Conservation (phyloP, 92 coral and sea anemone genomes). For the Paragorgia papillata region DNA sequence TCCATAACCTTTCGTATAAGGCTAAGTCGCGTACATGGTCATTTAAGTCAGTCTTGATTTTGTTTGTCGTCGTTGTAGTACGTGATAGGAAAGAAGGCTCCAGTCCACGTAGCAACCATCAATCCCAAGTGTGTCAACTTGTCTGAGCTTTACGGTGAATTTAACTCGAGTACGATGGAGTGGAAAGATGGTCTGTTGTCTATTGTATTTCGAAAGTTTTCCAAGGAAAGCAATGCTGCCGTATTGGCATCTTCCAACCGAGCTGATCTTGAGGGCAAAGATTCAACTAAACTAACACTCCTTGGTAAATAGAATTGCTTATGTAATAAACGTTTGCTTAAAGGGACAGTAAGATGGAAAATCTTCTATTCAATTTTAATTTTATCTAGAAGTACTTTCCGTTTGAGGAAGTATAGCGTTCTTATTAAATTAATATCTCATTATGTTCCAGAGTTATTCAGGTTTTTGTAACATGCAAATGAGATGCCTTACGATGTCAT, state of each 20-base stretch:
- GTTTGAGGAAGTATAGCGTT: no score
- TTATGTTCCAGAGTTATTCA: no score
- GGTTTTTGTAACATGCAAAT: no score
- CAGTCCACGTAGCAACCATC: slow-evolving; percentile 68
- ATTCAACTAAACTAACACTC: not conserved
- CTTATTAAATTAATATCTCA: no score
- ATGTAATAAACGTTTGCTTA: no score
- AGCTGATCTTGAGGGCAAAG: not conserved
- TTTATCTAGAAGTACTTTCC: no score
- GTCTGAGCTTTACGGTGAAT: slow-evolving; percentile 88
- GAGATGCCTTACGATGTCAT: no score
- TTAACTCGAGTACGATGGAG: slow-evolving; percentile 88
- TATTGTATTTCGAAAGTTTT: slow-evolving; percentile 70
- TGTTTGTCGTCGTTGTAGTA: slow-evolving; percentile 55
- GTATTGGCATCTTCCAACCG: not conserved
- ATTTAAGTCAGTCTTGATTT: no score
- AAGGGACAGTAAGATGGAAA: no score
- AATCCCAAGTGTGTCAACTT: slow-evolving; percentile 94
- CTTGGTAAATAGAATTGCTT: slow-evolving; percentile 5
- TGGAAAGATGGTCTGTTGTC: slow-evolving; percentile 95
- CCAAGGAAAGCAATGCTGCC: slow-evolving; percentile 64
- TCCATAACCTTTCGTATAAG: no score
- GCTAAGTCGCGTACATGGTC: not conserved
- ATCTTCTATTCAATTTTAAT: no score
- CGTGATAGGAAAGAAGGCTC: slow-evolving; percentile 68